Evolutionary conservation across 2,113 vertebrate species (phyloP).

Genomic region (Coptodon bakossiorum): DNA sequence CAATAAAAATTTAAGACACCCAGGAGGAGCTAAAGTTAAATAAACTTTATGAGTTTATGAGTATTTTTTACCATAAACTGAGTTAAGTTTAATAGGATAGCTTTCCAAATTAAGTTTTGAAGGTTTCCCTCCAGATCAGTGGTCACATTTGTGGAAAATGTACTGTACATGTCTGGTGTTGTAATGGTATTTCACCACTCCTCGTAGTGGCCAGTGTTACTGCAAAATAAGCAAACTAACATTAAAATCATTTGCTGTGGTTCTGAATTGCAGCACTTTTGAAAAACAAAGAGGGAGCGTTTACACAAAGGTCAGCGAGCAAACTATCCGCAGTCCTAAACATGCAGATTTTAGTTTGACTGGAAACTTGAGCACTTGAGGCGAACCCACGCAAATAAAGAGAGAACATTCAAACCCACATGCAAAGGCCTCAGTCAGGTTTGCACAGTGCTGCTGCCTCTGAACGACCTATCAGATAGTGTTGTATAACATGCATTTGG

Average conservation of each 20-base stretch:
- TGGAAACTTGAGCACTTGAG: background rate
- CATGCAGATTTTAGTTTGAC: background rate
- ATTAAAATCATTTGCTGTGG: background rate
- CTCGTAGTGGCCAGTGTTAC: background rate
- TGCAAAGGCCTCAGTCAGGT: background rate
- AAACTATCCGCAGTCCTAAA: background rate
- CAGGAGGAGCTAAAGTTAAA: background rate
- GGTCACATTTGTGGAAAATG: background rate
- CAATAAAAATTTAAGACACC: background rate
- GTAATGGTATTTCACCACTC: background rate
- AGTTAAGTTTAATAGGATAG: background rate
- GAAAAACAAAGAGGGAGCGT: background rate
- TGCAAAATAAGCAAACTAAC: background rate
- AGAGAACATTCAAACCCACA: background rate
- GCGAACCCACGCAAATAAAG: background rate
- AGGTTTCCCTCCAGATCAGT: background rate
- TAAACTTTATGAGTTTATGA: background rate
- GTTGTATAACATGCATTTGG: slow-evolving; percentile 2
- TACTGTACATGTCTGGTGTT: background rate
- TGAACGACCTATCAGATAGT: background rate
- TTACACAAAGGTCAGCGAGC: background rate
- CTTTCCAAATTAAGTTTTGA: background rate
- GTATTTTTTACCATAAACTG: background rate
- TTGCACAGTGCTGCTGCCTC: background rate
- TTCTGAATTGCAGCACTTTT: background rate